These are phyloP conservation scores for Pammene aurita DNA, from an alignment of 2,888 invertebrate species.

Conservation along the genomic window DNA sequence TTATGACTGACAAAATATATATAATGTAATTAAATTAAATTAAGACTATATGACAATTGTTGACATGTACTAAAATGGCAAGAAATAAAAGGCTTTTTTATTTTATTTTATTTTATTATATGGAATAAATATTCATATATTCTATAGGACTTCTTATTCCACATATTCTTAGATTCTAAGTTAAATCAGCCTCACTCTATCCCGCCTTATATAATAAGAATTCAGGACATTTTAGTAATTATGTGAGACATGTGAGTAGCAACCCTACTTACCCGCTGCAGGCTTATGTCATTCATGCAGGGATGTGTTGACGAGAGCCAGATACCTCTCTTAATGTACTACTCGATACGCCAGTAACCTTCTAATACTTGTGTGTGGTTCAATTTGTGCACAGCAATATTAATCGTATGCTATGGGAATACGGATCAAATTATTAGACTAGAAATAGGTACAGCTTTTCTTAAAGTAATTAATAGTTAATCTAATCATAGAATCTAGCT, in stretches of 20 bases:
- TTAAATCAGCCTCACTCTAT: too few species aligned
- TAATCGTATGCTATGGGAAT: neutral
- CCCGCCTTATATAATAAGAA: neutral
- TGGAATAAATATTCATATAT: too few species aligned
- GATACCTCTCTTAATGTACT: slow-evolving; percentile 24
- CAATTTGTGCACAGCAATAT: neutral
- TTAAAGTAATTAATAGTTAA: neutral
- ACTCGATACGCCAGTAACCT: slow-evolving; percentile 12
- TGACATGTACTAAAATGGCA: too few species aligned
- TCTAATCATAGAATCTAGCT: neutral
- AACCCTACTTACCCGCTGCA: slow-evolving; percentile 23
- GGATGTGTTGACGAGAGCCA: slow-evolving; percentile 31
- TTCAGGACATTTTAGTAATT: neutral
- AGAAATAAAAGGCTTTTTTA: too few species aligned
- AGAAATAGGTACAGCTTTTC: neutral
- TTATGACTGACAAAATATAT: too few species aligned
- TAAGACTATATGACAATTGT: too few species aligned
- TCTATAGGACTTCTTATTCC: too few species aligned
- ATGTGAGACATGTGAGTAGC: neutral
- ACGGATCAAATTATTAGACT: neutral
- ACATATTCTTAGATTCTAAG: too few species aligned
- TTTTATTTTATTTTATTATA: too few species aligned
- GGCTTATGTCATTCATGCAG: slow-evolving; percentile 32
- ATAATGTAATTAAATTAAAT: too few species aligned
- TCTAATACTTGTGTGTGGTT: neutral